Evolutionary conservation across 2,113 vertebrate species (phyloP).

Genomic region (Chaetodon trifascialis): DNA sequence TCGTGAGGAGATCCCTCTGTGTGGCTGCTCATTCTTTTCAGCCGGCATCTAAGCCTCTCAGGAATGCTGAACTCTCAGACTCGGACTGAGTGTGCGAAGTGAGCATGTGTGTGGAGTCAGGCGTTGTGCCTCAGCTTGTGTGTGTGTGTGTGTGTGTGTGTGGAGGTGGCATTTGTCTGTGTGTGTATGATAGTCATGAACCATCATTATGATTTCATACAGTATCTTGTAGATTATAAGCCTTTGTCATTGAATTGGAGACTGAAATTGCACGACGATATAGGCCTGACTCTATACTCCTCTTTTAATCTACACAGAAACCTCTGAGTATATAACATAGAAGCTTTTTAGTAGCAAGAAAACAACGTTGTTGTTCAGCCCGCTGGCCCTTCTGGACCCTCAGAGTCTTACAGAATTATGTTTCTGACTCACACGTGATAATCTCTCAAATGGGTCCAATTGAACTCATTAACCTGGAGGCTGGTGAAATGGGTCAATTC

Average conservation of each 20-base stretch:
- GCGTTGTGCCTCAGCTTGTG: conserved; percentile 36
- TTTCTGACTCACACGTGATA: conserved; percentile 71
- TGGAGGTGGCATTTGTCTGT: conserved; percentile 24
- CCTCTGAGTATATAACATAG: not conserved
- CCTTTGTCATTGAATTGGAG: not conserved
- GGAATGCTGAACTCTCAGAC: conserved; percentile 77
- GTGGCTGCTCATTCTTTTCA: conserved; percentile 76
- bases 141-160: conserved; percentile 19
- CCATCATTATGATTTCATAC: not conserved
- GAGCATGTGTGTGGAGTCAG: conserved; percentile 48
- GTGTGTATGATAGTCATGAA: conserved; percentile 12
- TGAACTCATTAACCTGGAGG: conserved; percentile 76
- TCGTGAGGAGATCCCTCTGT: conserved; percentile 79
- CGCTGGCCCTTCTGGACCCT: conserved; percentile 47
- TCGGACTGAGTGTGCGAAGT: conserved; percentile 51
- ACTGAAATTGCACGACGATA: conserved; percentile 3
- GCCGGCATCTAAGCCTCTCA: conserved; percentile 74
- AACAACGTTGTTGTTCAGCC: conserved; percentile 61
- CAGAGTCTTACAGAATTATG: conserved; percentile 75
- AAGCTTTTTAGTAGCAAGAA: conserved; percentile 30
- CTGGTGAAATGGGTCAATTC: conserved; percentile 68
- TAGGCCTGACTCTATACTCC: not conserved
- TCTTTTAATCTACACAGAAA: not conserved
- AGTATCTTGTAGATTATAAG: conserved; percentile 8
- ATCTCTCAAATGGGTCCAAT: conserved; percentile 65